Evolutionary conservation across 2,797 vertebrate species (phyloP).

Genomic region (Kryptolebias ocellatus): DNA sequence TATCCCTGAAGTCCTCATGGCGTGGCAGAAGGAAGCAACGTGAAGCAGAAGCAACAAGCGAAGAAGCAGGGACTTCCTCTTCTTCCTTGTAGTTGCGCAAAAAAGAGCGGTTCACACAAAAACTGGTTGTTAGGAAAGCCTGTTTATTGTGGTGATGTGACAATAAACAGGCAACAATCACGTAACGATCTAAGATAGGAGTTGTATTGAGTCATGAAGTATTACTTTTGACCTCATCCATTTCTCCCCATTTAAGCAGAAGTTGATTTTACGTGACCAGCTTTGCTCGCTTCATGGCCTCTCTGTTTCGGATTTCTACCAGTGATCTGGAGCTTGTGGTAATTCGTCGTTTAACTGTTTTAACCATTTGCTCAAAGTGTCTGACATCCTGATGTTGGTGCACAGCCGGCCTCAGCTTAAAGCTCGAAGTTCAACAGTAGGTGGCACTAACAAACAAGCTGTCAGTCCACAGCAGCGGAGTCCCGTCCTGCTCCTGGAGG

Average conservation of each 20-base stretch:
- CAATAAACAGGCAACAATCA: no score
- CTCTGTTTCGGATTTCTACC: background rate
- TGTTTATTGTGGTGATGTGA: background rate
- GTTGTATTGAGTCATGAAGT: no score
- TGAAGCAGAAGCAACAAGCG: constrained; percentile 10
- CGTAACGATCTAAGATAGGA: no score
- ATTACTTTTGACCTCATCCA: no score
- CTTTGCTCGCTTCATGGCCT: background rate
- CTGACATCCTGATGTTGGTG: background rate
- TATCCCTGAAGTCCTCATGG: constrained; percentile 34
- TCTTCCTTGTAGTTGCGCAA: constrained; percentile 27
- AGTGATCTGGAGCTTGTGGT: background rate
- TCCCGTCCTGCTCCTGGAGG: no score
- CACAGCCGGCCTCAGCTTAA: no score
- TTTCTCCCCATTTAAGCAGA: no score
- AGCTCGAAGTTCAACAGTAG: constrained; percentile 41
- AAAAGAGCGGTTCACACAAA: no score
- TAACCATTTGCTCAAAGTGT: background rate
- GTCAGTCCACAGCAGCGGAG: background rate
- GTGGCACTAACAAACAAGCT: constrained; percentile 56
- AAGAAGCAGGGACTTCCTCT: constrained; percentile 27
- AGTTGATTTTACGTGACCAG: background rate
- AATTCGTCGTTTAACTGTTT: background rate
- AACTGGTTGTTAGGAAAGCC: background rate
- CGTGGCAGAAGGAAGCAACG: background rate